Conservation (phyloP, 2,888 invertebrate species). For the Melieria crassipennis region DNA sequence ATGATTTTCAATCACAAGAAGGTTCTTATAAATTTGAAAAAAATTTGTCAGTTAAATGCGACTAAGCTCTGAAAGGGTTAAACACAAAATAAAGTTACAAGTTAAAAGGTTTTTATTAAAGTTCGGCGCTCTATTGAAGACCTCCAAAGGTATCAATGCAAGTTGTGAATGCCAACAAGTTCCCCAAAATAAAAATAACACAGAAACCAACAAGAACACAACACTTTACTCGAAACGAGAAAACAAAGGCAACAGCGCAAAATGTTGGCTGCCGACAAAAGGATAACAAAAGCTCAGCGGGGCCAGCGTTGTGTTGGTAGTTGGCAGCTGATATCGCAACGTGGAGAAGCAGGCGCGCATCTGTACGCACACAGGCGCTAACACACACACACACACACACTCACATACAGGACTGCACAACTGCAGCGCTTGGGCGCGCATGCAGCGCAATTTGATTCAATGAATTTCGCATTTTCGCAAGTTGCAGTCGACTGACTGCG, state of each 20-base stretch:
- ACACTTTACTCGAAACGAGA: background rate
- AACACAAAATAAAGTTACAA: too few species aligned
- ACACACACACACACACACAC: slow-evolving; percentile 16
- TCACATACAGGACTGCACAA: background rate
- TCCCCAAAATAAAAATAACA: background rate
- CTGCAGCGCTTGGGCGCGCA: slow-evolving; percentile 11
- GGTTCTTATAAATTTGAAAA: too few species aligned
- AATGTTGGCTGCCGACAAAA: background rate
- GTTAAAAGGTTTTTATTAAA: too few species aligned
- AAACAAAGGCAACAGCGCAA: background rate
- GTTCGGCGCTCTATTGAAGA: too few species aligned
- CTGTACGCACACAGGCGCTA: background rate
- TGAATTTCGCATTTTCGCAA: slow-evolving; percentile 43
- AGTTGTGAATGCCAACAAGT: background rate
- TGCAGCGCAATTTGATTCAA: slow-evolving; percentile 42
- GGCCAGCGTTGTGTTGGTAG: too few species aligned
- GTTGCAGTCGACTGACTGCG: slow-evolving; percentile 25
- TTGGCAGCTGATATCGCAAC: background rate
- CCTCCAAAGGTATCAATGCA: too few species aligned
- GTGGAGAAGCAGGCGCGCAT: slow-evolving; percentile 6
- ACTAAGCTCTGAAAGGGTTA: too few species aligned
- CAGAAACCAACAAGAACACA: background rate
- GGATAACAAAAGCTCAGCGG: background rate
- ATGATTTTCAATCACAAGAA: too few species aligned
- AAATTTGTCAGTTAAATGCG: too few species aligned